phyloP scores from a whole-genome alignment of 1,140 invertebrate genomes.

The Nasonia longicornis region DNA sequence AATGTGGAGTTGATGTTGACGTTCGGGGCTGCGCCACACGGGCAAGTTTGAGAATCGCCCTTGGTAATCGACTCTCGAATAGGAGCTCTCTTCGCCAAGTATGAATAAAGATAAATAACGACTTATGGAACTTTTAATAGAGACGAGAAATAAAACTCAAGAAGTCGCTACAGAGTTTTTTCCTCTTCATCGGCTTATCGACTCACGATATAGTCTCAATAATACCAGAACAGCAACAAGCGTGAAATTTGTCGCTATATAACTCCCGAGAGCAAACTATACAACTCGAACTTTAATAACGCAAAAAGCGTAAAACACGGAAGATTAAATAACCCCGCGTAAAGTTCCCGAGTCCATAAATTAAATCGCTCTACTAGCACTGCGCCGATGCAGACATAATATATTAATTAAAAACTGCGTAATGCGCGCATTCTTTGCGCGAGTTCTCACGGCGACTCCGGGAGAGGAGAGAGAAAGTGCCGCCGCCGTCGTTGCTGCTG shows the following conservation, averaged over 20 bases:
- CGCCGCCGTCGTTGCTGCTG: not conserved
- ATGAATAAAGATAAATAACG: too few relatives aligned
- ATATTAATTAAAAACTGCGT: constrained; percentile 12
- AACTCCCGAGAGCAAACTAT: not conserved
- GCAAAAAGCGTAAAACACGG: too few relatives aligned
- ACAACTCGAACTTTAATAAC: not conserved
- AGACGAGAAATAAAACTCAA: too few relatives aligned
- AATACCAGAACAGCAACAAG: not conserved
- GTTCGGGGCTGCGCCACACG: too few relatives aligned
- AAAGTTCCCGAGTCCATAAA: too few relatives aligned
- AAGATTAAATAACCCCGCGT: not conserved
- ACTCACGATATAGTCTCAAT: not conserved
- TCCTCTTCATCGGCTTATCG: too few relatives aligned
- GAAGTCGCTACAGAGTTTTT: too few relatives aligned
- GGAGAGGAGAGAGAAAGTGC: not conserved
- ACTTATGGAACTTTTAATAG: too few relatives aligned
- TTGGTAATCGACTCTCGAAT: not conserved
- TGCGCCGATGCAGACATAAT: not conserved
- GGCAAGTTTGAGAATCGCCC: not conserved
- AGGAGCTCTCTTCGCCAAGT: too few relatives aligned
- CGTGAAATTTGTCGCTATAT: not conserved
- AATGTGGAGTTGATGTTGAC: not conserved
- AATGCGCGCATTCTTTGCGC: constrained; percentile 5
- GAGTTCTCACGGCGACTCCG: constrained; percentile 9
- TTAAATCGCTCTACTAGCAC: too few relatives aligned